Percentiles rank a stretch among this genome's conserved stretches.
Conservation (phyloP, 30 jellyfish, hydroid and myxozoan species). For the Cassiopea andromeda region DNA sequence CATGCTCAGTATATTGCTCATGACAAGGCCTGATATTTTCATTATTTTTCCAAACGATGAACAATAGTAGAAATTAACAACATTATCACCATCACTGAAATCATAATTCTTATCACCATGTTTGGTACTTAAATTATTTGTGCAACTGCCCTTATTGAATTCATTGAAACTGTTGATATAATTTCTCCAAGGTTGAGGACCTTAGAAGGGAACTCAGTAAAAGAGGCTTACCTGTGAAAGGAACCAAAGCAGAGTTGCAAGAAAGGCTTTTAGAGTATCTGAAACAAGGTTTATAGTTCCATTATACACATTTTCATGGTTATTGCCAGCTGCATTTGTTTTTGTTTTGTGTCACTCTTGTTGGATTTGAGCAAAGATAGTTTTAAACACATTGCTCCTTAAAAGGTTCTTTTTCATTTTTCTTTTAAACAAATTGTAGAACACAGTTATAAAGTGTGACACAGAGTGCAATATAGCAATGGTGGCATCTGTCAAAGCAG, state of each 20-base stretch:
- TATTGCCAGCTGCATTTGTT: neutral
- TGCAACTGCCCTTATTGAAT: too few relatives aligned
- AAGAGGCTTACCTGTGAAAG: slow-evolving; percentile 70
- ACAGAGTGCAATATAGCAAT: too few relatives aligned
- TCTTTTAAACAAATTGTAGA: neutral
- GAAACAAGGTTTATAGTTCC: slow-evolving; percentile 28
- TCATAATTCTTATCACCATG: too few relatives aligned
- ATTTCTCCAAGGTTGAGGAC: slow-evolving; percentile 66
- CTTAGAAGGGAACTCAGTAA: slow-evolving; percentile 74
- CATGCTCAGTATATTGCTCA: too few relatives aligned
- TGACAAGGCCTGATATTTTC: too few relatives aligned
- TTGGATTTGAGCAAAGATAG: neutral
- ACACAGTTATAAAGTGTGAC: neutral
- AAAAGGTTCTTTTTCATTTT: neutral
- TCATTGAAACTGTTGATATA: neutral
- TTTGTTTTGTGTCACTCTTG: neutral
- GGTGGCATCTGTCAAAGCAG: too few relatives aligned
- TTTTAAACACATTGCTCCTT: neutral
- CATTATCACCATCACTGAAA: too few relatives aligned
- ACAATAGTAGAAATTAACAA: too few relatives aligned
- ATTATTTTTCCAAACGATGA: too few relatives aligned
- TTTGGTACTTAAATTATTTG: too few relatives aligned
- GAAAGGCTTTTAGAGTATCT: slow-evolving; percentile 62
- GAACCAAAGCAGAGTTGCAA: slow-evolving; percentile 85
- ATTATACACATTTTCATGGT: neutral